These are phyloP conservation scores for Natrix natrix DNA, from an alignment of 2,797 vertebrate species.

Conservation along the genomic window DNA sequence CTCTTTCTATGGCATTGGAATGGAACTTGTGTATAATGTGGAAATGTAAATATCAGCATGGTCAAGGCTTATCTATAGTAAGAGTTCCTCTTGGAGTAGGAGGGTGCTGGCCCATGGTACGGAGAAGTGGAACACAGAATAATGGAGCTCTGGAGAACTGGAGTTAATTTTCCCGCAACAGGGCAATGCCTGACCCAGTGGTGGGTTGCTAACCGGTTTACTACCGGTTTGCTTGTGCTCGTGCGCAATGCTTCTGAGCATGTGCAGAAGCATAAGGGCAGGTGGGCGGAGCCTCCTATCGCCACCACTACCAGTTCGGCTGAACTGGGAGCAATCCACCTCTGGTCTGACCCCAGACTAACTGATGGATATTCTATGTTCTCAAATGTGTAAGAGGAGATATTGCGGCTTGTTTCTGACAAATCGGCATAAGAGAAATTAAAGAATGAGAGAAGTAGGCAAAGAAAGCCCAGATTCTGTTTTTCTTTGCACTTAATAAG, in stretches of 20 bases:
- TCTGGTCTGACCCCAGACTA: background rate
- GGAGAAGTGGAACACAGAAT: background rate
- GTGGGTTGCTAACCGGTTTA: too few relatives aligned
- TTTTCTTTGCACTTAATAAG: background rate
- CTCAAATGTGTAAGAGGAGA: background rate
- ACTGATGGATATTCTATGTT: background rate
- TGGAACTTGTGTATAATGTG: background rate
- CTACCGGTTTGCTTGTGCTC: too few relatives aligned
- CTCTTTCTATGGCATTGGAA: background rate
- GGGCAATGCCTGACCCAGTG: background rate
- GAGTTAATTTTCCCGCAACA: background rate
- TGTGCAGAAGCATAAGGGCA: too few relatives aligned
- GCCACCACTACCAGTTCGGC: too few relatives aligned
- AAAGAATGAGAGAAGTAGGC: background rate
- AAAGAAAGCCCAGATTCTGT: background rate
- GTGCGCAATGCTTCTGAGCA: too few relatives aligned
- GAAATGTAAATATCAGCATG: background rate
- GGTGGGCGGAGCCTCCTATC: too few relatives aligned
- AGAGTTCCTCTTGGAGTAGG: background rate
- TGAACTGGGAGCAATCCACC: too few relatives aligned
- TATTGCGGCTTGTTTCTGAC: too few relatives aligned
- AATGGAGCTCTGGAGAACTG: background rate
- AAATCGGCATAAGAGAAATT: background rate
- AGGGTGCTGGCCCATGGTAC: background rate
- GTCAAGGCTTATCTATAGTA: background rate